phyloP scores from a whole-genome alignment of 2,888 invertebrate genomes.

The Euphydryas editha region DNA sequence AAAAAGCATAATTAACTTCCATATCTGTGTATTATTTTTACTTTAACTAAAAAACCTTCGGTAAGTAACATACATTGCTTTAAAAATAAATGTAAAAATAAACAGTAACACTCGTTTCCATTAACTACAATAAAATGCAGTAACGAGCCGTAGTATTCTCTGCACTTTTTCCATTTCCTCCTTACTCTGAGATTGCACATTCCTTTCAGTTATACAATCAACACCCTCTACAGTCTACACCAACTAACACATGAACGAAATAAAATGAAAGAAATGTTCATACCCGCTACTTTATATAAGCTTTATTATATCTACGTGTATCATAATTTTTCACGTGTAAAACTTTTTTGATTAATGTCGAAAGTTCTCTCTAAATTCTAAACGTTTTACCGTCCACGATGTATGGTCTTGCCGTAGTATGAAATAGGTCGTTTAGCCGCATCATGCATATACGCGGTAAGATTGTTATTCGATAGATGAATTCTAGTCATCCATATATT shows the following conservation, averaged over 20 bases:
- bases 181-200: constrained; percentile 15
- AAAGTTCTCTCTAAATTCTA: too few relatives aligned
- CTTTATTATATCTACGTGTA: too few relatives aligned
- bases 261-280: not conserved
- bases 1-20: too few relatives aligned
- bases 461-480: too few relatives aligned
- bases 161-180: constrained; percentile 11
- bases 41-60: not conserved
- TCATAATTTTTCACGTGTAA: too few relatives aligned
- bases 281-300: not conserved
- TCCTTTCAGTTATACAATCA: constrained; percentile 10
- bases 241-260: constrained; percentile 37
- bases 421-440: too few relatives aligned
- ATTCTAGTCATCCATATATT: too few relatives aligned
- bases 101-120: not conserved
- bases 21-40: too few relatives aligned
- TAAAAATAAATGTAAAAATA: not conserved
- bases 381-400: too few relatives aligned
- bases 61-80: not conserved
- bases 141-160: constrained; percentile 2
- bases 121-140: constrained; percentile 4
- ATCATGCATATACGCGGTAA: too few relatives aligned
- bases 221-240: constrained; percentile 10
- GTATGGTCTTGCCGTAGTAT: too few relatives aligned
- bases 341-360: too few relatives aligned